These are phyloP conservation scores for Lochmaea crataegi DNA, from an alignment of 2,888 invertebrate genomes.

Conservation along the genomic window DNA sequence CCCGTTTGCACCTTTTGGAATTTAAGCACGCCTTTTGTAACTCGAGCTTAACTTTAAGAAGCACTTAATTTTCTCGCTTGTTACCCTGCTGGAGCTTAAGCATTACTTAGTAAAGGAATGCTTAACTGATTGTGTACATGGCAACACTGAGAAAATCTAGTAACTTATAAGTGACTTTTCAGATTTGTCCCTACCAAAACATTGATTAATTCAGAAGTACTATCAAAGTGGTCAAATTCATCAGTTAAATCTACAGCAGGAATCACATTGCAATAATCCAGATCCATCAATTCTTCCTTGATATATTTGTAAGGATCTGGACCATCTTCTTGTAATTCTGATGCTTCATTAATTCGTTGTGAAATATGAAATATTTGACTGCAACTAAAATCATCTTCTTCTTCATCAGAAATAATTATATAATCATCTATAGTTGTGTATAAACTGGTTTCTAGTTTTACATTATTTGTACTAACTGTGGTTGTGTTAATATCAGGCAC, in stretches of 20 bases:
- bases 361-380: slow-evolving; percentile 64
- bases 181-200: slow-evolving; percentile 39
- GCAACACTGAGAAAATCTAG: no score
- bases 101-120: no score
- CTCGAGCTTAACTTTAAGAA: no score
- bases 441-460: slow-evolving; percentile 16
- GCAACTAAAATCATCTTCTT: slow-evolving; percentile 68
- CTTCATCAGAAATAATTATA: slow-evolving; percentile 63
- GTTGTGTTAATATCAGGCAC: background rate
- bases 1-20: no score
- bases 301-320: slow-evolving; percentile 44
- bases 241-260: slow-evolving; percentile 50
- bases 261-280: slow-evolving; percentile 52
- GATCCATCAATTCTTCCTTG: slow-evolving; percentile 48
- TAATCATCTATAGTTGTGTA: slow-evolving; percentile 21
- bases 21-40: no score
- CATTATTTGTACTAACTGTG: background rate
- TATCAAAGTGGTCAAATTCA: slow-evolving; percentile 44
- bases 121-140: no score
- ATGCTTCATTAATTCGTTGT: slow-evolving; percentile 44
- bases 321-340: slow-evolving; percentile 29
- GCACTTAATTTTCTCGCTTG: no score
- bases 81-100: no score
- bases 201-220: slow-evolving; percentile 44
- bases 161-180: no score